These are phyloP conservation scores for Agonum fuliginosum DNA, from an alignment of 2,888 invertebrate species.

Conservation along the genomic window DNA sequence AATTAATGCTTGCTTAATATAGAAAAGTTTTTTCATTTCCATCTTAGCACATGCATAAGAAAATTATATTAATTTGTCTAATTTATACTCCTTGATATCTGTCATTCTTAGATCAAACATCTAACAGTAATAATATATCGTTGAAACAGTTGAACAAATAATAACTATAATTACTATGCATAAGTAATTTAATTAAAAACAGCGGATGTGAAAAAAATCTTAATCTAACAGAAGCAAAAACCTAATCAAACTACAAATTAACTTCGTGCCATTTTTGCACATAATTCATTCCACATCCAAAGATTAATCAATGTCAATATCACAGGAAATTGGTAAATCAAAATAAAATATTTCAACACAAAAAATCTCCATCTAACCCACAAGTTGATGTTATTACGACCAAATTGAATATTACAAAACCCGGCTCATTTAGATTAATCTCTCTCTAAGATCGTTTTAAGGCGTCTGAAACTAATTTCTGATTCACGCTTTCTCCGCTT, in stretches of 20 bases:
- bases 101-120: not conserved
- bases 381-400: not conserved
- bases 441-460: not conserved
- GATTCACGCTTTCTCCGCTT: slow-evolving; percentile 12
- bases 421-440: not conserved
- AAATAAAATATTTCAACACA: not conserved
- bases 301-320: slow-evolving; percentile 1
- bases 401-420: slow-evolving; percentile 15
- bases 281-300: not conserved
- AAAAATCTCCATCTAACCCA: not conserved
- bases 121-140: not conserved
- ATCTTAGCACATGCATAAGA: no score
- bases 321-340: not conserved
- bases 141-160: not conserved
- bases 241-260: not conserved
- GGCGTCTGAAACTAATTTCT: slow-evolving; percentile 1
- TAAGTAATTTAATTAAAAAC: slow-evolving; percentile 3
- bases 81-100: not conserved
- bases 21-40: no score
- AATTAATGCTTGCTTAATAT: no score
- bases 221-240: not conserved
- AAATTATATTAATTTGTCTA: not conserved
- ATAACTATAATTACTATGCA: not conserved
- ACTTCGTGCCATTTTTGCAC: not conserved
- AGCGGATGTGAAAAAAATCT: not conserved